Percentiles rank a stretch among this genome's conserved stretches.
Conservation (phyloP, 1,140 invertebrate species). For the Batillaria attramentaria region DNA sequence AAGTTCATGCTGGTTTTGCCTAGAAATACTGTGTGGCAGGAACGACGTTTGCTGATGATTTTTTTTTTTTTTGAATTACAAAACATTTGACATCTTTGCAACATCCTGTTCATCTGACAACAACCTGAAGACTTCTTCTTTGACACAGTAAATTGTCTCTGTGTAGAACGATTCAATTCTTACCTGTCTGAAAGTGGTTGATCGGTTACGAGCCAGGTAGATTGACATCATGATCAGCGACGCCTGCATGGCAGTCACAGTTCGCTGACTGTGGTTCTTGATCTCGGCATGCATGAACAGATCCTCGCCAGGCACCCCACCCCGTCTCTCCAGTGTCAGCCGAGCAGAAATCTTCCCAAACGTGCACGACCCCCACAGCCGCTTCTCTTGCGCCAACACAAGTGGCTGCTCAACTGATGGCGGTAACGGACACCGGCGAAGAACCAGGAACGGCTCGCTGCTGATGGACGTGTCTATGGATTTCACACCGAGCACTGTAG, state of each 20-base stretch:
- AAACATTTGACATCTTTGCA: no score
- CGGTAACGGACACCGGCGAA: slow-evolving; percentile 52
- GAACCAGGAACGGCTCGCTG: slow-evolving; percentile 68
- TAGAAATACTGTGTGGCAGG: no score
- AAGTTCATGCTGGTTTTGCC: no score
- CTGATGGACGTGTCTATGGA: slow-evolving; percentile 60
- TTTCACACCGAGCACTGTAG: slow-evolving; percentile 57
- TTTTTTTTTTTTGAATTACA: no score
- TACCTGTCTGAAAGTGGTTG: slow-evolving; percentile 59
- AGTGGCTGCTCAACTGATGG: slow-evolving; percentile 31
- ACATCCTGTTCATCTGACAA: no score
- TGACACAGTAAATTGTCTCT: no score
- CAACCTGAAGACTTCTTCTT: no score
- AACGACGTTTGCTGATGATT: no score
- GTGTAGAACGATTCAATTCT: slow-evolving; percentile 24
- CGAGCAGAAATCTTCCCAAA: slow-evolving; percentile 59
- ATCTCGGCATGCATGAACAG: slow-evolving; percentile 65
- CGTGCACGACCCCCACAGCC: slow-evolving; percentile 55
- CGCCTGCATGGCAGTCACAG: slow-evolving; percentile 63
- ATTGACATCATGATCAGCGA: slow-evolving; percentile 63
- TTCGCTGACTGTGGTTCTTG: slow-evolving; percentile 58
- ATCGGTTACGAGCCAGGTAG: slow-evolving; percentile 62
- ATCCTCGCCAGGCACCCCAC: slow-evolving; percentile 67
- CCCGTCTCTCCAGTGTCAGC: slow-evolving; percentile 55
- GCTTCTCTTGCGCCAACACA: slow-evolving; percentile 42